Evolutionary conservation across 2,797 vertebrate genomes (phyloP).

Genomic region (Austrolebias charrua): DNA sequence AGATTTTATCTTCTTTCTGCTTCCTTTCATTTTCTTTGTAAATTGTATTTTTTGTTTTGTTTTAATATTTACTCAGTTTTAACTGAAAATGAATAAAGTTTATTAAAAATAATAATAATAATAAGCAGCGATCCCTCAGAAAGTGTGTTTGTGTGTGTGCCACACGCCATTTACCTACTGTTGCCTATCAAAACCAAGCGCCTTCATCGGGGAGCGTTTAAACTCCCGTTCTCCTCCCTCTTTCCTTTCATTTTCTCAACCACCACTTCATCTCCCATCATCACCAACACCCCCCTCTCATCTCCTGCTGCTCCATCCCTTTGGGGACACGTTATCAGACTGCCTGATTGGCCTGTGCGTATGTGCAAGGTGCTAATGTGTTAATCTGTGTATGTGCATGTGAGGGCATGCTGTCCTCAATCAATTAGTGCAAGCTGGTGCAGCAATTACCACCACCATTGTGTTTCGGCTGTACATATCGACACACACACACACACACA

Average conservation of each 20-base stretch:
- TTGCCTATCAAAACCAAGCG: constrained; percentile 50
- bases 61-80: no score
- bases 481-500: constrained; percentile 37
- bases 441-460: constrained; percentile 62
- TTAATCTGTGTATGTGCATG: constrained; percentile 35
- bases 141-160: constrained; percentile 57
- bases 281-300: constrained; percentile 40
- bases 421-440: constrained; percentile 72
- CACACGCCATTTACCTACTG: constrained; percentile 52
- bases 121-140: constrained; percentile 57
- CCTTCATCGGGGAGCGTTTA: constrained; percentile 63
- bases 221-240: constrained; percentile 57
- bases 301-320: constrained; percentile 61
- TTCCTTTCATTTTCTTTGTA: no score
- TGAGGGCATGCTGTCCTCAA: constrained; percentile 63
- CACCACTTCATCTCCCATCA: constrained; percentile 53
- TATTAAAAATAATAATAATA: no score
- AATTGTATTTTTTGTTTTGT: no score
- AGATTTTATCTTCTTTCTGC: no score
- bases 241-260: constrained; percentile 41
- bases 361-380: constrained; percentile 42
- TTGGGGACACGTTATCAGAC: constrained; percentile 61
- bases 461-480: constrained; percentile 36
- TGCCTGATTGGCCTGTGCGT: constrained; percentile 71
- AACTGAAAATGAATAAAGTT: no score